Conservation (phyloP, 1,140 invertebrate species). For the Mesaphorura yosii region DNA sequence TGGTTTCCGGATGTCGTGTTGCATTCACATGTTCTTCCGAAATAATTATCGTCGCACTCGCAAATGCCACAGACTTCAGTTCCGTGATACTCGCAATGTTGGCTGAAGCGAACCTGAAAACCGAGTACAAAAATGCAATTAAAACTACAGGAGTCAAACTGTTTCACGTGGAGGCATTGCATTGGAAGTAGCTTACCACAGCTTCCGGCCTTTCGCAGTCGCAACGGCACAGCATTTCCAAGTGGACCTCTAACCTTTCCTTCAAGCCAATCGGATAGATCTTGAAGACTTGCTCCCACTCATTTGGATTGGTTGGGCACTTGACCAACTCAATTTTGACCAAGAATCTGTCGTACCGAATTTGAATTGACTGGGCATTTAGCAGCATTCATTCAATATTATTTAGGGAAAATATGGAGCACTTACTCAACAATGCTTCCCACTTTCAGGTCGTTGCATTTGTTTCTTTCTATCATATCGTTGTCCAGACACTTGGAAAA, state of each 20-base stretch:
- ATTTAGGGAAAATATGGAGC: slow-evolving; percentile 5
- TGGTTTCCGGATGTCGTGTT: slow-evolving; percentile 41
- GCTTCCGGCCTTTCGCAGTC: slow-evolving; percentile 61
- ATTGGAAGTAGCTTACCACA: slow-evolving; percentile 34
- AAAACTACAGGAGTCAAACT: too few species aligned
- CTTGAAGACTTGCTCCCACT: slow-evolving; percentile 68
- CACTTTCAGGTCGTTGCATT: slow-evolving; percentile 74
- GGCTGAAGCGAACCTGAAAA: slow-evolving; percentile 29
- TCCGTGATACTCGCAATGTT: slow-evolving; percentile 32
- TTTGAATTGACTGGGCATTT: slow-evolving; percentile 1
- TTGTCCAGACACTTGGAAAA: slow-evolving; percentile 69
- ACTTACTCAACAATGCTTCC: slow-evolving; percentile 57
- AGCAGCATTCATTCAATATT: slow-evolving; percentile 6
- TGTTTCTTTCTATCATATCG: slow-evolving; percentile 54
- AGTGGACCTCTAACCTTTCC: slow-evolving; percentile 67
- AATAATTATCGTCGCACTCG: slow-evolving; percentile 60
- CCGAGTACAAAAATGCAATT: slow-evolving; percentile 36
- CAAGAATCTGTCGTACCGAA: slow-evolving; percentile 13
- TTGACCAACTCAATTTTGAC: slow-evolving; percentile 37
- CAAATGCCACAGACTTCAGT: slow-evolving; percentile 71
- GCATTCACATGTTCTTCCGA: slow-evolving; percentile 80
- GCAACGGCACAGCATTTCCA: slow-evolving; percentile 83
- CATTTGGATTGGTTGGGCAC: slow-evolving; percentile 57
- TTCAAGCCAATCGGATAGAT: slow-evolving; percentile 89
- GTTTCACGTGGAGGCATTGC: too few species aligned